phyloP scores from a whole-genome alignment of 2,888 invertebrate species.

The Drosophila siamana region DNA sequence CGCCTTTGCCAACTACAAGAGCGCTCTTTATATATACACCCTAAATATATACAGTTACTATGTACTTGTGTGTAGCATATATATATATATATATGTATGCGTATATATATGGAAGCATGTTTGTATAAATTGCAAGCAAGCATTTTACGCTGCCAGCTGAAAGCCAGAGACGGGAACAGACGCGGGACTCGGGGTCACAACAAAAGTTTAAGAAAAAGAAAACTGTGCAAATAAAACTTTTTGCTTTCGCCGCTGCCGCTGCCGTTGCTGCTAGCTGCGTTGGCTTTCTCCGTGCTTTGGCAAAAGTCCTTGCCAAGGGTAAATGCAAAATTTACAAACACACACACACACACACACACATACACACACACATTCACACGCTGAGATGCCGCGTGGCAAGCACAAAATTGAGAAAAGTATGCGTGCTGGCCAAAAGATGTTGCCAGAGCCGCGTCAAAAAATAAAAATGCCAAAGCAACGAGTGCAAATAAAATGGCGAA shows the following conservation, averaged over 20 bases:
- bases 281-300: conserved; percentile 58
- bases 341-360: conserved; percentile 46
- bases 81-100: not conserved
- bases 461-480: conserved; percentile 65
- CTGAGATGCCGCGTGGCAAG: conserved; percentile 12
- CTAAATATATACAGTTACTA: conserved; percentile 25
- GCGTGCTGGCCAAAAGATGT: conserved; percentile 72
- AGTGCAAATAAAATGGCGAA: conserved; percentile 78
- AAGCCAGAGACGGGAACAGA: not conserved
- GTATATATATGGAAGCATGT: conserved; percentile 54
- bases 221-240: conserved; percentile 82
- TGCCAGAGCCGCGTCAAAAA: conserved; percentile 63
- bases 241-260: conserved; percentile 62
- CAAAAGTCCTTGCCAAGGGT: conserved; percentile 83
- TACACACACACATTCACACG: conserved; percentile 39
- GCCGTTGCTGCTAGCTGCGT: conserved; percentile 37
- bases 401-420: conserved; percentile 54
- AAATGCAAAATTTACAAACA: conserved; percentile 80
- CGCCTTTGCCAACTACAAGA: conserved; percentile 66
- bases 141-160: conserved; percentile 57
- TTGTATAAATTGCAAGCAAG: conserved; percentile 79
- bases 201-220: conserved; percentile 77
- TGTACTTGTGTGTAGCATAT: conserved; percentile 6
- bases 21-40: conserved; percentile 7
- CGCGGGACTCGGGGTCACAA: conserved; percentile 43